phyloP scores from a whole-genome alignment of 1,140 invertebrate species.

The Steinernema feltiae region DNA sequence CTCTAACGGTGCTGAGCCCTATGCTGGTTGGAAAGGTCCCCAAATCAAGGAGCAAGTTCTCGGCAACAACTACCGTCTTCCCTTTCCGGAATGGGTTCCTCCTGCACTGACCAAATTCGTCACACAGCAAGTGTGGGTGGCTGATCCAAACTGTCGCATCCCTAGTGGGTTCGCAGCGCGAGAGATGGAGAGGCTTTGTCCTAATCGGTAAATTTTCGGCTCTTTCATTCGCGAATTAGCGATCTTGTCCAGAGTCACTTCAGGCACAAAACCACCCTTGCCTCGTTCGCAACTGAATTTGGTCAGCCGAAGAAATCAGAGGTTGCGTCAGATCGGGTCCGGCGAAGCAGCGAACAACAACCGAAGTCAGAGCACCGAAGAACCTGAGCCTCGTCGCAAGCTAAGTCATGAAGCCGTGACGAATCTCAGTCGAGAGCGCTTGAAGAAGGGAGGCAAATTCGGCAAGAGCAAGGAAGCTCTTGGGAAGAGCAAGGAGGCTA shows the following conservation, averaged over 20 bases:
- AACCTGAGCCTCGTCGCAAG: too few relatives aligned
- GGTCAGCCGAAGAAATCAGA: background rate
- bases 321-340: background rate
- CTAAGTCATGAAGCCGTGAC: too few relatives aligned
- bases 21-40: background rate
- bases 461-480: too few relatives aligned
- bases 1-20: constrained; percentile 60
- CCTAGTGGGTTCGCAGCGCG: background rate
- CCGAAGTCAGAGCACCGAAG: too few relatives aligned
- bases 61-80: background rate
- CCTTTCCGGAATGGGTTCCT: background rate
- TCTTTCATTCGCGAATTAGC: background rate
- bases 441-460: too few relatives aligned
- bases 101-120: background rate
- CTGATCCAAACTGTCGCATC: background rate
- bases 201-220: background rate
- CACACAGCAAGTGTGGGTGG: background rate
- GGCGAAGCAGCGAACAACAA: too few relatives aligned
- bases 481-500: too few relatives aligned
- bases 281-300: background rate
- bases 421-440: too few relatives aligned
- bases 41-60: background rate
- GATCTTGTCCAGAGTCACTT: background rate
- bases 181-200: background rate
- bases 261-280: background rate